Percentiles rank a stretch among this genome's conserved stretches.
Evolutionary conservation across 2,797 vertebrate genomes (phyloP).

Genomic region (Gastrophryne carolinensis): DNA sequence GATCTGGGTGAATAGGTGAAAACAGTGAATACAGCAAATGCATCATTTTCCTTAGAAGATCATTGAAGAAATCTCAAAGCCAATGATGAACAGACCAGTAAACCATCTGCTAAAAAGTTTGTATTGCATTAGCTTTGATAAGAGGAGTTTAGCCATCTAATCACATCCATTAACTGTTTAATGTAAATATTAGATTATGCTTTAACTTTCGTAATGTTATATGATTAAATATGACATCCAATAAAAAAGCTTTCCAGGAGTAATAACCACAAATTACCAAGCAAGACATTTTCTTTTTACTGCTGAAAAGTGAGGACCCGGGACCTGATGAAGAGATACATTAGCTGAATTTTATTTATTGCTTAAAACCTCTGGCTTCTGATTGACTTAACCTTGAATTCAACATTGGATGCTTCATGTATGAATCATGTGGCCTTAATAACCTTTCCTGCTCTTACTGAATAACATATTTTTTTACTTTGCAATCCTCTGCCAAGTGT

Average conservation of each 20-base stretch:
- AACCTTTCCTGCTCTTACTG: neutral
- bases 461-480: neutral
- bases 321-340: constrained; percentile 16
- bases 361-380: neutral
- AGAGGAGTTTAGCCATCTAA: neutral
- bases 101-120: neutral
- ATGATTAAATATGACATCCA: constrained; percentile 8
- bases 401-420: constrained; percentile 1
- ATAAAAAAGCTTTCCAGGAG: constrained; percentile 4
- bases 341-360: constrained; percentile 24
- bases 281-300: neutral
- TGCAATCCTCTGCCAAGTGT: neutral
- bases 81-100: no score
- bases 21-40: no score
- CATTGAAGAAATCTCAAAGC: no score
- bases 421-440: constrained; percentile 1
- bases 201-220: neutral
- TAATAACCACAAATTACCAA: constrained; percentile 9
- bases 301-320: constrained; percentile 1
- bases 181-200: neutral
- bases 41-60: no score
- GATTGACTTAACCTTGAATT: constrained; percentile 26
- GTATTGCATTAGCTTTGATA: neutral
- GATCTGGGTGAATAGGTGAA: no score
- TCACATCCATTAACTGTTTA: constrained; percentile 7